A percentile compares a stretch with the other conserved stretches of the same genome.
These are phyloP conservation scores for Resseliella maxima DNA, from an alignment of 2,888 invertebrate genomes.

Conservation along the genomic window DNA sequence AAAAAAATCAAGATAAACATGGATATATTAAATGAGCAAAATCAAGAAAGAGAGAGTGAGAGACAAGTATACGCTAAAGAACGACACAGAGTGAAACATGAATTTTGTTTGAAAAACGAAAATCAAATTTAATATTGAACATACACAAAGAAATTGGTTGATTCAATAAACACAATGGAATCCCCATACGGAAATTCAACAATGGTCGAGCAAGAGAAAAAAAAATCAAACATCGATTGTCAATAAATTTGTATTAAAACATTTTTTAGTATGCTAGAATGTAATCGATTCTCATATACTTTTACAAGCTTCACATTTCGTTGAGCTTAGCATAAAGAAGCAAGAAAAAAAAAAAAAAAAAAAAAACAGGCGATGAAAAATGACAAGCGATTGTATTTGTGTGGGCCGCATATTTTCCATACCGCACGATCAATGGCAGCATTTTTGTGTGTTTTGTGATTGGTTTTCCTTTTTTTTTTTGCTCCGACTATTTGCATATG, in stretches of 20 bases:
- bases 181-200: constrained; percentile 24
- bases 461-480: background rate
- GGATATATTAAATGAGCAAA: too few relatives aligned
- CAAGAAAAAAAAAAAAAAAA: background rate
- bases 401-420: background rate
- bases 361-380: background rate
- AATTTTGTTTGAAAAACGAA: background rate
- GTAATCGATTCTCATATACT: constrained; percentile 19
- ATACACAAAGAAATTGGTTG: constrained; percentile 39
- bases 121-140: constrained; percentile 8
- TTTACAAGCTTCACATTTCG: background rate
- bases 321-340: background rate
- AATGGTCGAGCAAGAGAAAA: constrained; percentile 6
- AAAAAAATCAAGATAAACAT: too few relatives aligned
- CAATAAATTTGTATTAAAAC: constrained; percentile 44
- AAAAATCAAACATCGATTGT: background rate
- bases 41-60: too few relatives aligned
- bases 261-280: background rate
- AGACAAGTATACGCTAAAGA: too few relatives aligned
- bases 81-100: too few relatives aligned
- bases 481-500: background rate
- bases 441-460: background rate
- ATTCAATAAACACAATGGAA: constrained; percentile 15
- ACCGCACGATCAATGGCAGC: background rate
- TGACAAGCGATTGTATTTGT: background rate